Evolutionary conservation across 2,888 invertebrate species (phyloP), one percentile per base, ranked within the genome.

Genomic region (Himalopsyche kuldschensis): DNA sequence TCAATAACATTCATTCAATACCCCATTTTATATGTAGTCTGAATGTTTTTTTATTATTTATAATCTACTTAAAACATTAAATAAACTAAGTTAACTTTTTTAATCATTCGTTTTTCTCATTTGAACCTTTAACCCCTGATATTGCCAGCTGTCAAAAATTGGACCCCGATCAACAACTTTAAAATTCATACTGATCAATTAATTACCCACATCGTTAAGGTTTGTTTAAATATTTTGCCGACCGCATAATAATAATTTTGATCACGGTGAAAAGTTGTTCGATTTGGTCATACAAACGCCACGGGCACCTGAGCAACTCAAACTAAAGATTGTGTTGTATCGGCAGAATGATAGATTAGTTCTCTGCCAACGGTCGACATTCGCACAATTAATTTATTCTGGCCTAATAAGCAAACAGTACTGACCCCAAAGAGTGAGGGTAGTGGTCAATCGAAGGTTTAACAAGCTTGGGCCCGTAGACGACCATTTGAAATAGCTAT

Each of bases 251-350:
- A 69, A 69, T 69, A 30, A 69, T 69, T 69, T 69, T 69, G 69
- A 69, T 69, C 69, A 27, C 69, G 69, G 69, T 69, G 30, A 69
- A 69, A 69, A 69, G 69, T 69, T 69, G 82, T 35, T 24, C 55
- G 79, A 75, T 69, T 48, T 31, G 32, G 46, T 75, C 47, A 76
- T 75, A 69, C 82, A 82, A 79, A 82, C 41, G 79, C 48, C 79
- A 30, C 20, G 48, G 48, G 30, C 82, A 82, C 80, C 80, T 83
- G 83, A 77, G 35, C 78, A 85, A 85, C 41, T 82, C 84, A 84
- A 84, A 82, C 84, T 48, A 84, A 85, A 85, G 85, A 85, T 85
- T 84, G 82, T 82, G 84, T 84, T 85, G 80, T 85, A 85, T 85
- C 85, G 84, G 84, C 84, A 79, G 81, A 82, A 84, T 85, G 85